These are phyloP conservation scores for Neoniphon sammara DNA, from an alignment of 2,797 vertebrate genomes.

Conservation along the genomic window DNA sequence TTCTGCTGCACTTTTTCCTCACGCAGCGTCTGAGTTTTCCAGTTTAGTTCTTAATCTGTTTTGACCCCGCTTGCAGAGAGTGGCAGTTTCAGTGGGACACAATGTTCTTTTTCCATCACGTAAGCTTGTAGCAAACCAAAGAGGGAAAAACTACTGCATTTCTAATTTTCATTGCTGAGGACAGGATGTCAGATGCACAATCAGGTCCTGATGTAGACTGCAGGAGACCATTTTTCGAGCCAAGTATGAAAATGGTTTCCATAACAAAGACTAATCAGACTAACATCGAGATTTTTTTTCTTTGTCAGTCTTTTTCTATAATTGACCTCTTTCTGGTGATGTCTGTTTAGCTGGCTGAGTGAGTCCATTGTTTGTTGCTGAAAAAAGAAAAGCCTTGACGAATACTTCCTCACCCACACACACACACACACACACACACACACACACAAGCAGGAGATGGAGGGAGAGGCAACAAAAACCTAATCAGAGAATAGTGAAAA, in stretches of 20 bases:
- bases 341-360: constrained; percentile 64
- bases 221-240: constrained; percentile 17
- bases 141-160: constrained; percentile 15
- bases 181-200: constrained; percentile 29
- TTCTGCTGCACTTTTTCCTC: neutral
- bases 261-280: constrained; percentile 67
- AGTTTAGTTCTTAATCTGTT: neutral
- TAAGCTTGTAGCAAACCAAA: neutral
- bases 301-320: constrained; percentile 42
- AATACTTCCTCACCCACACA: constrained; percentile 57
- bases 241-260: constrained; percentile 40
- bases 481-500: constrained; percentile 54
- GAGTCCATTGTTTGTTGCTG: constrained; percentile 72
- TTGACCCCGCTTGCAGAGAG: neutral
- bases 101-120: neutral
- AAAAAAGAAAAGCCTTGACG: constrained; percentile 58
- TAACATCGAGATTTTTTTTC: constrained; percentile 6
- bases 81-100: constrained; percentile 11
- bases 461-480: constrained; percentile 38
- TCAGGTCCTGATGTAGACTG: constrained; percentile 11
- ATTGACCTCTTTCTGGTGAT: constrained; percentile 68
- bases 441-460: constrained; percentile 13
- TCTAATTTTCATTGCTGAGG: constrained; percentile 24
- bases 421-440: constrained; percentile 35
- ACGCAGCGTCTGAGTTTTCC: neutral